These are phyloP conservation scores for Ceraclea dissimilis DNA, from an alignment of 2,888 invertebrate genomes.

Conservation along the genomic window DNA sequence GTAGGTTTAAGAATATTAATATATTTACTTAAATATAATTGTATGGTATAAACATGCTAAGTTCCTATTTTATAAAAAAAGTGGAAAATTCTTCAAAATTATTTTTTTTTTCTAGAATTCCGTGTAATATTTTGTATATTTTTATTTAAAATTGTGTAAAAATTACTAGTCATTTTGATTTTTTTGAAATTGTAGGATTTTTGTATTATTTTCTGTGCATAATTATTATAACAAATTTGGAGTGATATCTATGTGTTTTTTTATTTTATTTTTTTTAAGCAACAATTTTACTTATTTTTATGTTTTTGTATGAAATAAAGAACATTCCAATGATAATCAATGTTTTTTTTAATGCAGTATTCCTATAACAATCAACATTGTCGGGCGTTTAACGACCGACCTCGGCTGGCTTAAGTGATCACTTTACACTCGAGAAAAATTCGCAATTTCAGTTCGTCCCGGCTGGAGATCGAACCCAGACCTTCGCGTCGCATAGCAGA, in stretches of 20 bases:
- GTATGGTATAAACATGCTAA: conserved; percentile 18
- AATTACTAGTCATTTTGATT: neutral
- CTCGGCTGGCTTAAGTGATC: no score
- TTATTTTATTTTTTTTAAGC: conserved; percentile 16
- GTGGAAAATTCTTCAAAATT: neutral
- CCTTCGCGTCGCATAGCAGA: no score
- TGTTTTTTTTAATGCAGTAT: neutral
- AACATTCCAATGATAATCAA: conserved; percentile 18
- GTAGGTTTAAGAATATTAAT: neutral
- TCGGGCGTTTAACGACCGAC: no score
- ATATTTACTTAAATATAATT: conserved; percentile 12
- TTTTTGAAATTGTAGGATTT: neutral
- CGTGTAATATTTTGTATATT: conserved; percentile 2
- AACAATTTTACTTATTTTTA: conserved; percentile 13
- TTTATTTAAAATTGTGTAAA: neutral
- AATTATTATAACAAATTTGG: neutral
- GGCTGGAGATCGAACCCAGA: no score
- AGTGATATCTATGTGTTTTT: neutral
- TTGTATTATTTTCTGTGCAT: neutral
- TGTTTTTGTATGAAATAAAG: conserved; percentile 25
- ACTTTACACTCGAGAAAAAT: no score
- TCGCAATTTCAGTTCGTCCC: no score
- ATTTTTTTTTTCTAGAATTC: neutral
- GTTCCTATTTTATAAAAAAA: conserved; percentile 20
- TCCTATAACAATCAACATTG: no score